Evolutionary conservation across 2,113 vertebrate genomes (phyloP).

Genomic region (Neotoma lepida): DNA sequence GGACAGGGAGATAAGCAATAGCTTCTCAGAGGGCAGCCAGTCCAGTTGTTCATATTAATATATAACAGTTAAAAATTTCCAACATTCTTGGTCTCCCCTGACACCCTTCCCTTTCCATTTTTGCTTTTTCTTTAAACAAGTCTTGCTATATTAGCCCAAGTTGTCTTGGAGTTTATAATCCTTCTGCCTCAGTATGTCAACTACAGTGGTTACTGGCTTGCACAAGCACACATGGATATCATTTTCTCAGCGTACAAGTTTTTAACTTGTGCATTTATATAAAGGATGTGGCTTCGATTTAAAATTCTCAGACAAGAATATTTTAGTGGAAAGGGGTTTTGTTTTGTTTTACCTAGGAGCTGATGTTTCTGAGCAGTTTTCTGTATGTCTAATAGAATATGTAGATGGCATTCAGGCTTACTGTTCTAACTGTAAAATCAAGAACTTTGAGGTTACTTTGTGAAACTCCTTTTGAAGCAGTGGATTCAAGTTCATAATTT

Average conservation of each 20-base stretch:
- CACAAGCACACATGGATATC: background rate
- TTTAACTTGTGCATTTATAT: background rate
- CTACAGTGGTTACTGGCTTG: background rate
- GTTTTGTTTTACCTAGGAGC: background rate
- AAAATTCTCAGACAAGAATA: conserved; percentile 57
- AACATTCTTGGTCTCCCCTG: background rate
- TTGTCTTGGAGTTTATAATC: background rate
- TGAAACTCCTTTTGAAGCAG: conserved; percentile 40
- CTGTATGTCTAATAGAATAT: background rate
- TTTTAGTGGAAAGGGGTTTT: background rate
- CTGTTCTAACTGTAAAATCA: conserved; percentile 44
- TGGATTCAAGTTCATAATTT: background rate
- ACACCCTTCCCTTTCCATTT: background rate
- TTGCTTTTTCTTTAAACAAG: background rate
- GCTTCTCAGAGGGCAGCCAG: background rate
- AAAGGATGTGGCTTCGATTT: background rate
- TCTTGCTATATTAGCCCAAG: background rate
- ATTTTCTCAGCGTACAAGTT: background rate
- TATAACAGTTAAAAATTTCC: background rate
- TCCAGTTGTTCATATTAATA: background rate
- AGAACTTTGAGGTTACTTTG: background rate
- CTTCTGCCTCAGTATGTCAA: background rate
- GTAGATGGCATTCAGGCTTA: conserved; percentile 17
- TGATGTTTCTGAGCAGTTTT: conserved; percentile 8
- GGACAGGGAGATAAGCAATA: background rate